These are phyloP conservation scores for Aphelenchoides avenae DNA, from an alignment of 1,140 invertebrate genomes.

Conservation along the genomic window DNA sequence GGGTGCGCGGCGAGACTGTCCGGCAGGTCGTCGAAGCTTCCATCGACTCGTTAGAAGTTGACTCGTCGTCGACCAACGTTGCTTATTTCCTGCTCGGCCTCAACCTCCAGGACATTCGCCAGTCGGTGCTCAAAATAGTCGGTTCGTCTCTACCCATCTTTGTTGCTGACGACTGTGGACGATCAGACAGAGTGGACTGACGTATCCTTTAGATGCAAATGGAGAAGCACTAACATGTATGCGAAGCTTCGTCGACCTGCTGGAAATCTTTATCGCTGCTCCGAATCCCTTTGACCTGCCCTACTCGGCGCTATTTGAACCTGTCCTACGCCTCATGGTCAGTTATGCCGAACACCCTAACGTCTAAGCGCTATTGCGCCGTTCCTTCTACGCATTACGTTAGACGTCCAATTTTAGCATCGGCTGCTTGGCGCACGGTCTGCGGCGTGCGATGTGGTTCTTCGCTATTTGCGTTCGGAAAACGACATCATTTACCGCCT, in stretches of 20 bases:
- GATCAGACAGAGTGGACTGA: background rate
- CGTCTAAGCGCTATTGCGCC: background rate
- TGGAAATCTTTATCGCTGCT: constrained; percentile 6
- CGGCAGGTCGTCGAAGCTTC: constrained; percentile 29
- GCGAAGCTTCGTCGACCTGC: constrained; percentile 27
- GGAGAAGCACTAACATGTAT: constrained; percentile 16
- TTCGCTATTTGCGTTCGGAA: constrained; percentile 30
- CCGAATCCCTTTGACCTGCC: constrained; percentile 18
- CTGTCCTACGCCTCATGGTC: constrained; percentile 21
- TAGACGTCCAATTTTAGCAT: constrained; percentile 15
- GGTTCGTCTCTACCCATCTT: constrained; percentile 9
- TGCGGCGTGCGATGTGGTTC: constrained; percentile 14
- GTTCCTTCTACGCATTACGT: background rate
- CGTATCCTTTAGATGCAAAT: constrained; percentile 8
- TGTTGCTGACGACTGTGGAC: background rate
- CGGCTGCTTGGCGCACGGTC: constrained; percentile 23
- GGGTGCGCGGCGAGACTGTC: constrained; percentile 33
- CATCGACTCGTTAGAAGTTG: constrained; percentile 28
- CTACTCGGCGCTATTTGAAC: constrained; percentile 32
- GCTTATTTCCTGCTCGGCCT: constrained; percentile 29
- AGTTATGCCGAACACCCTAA: background rate
- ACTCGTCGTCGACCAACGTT: constrained; percentile 24
- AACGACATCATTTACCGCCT: constrained; percentile 33
- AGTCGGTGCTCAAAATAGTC: constrained; percentile 2
- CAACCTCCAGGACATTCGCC: constrained; percentile 19